Percentiles rank a stretch among this genome's conserved stretches.
These are phyloP conservation scores for Toxotes jaculatrix DNA, from an alignment of 2,113 vertebrate species.

Conservation along the genomic window DNA sequence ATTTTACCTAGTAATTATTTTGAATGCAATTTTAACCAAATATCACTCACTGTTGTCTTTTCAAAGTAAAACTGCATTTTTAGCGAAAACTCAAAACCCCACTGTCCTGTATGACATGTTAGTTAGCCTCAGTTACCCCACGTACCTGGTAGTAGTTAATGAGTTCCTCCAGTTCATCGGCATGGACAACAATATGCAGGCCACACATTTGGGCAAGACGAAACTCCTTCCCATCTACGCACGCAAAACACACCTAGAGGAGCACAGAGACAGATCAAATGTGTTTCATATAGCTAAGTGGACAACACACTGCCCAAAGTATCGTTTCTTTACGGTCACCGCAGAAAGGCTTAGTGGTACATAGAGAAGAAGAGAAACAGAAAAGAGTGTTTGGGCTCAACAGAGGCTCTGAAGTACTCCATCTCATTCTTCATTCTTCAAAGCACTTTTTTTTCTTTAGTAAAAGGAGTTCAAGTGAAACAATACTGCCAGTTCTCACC, in stretches of 20 bases:
- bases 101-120: neutral
- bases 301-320: neutral
- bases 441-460: neutral
- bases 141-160: slow-evolving; percentile 99
- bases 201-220: slow-evolving; percentile 99
- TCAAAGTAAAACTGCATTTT: neutral
- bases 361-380: no score
- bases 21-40: neutral
- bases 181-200: slow-evolving; percentile 98
- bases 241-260: slow-evolving; percentile 96
- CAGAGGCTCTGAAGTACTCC: no score
- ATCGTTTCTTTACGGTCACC: neutral
- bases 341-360: neutral
- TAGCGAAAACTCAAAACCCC: neutral
- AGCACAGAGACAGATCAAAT: slow-evolving; percentile 8
- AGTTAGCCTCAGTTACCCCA: neutral
- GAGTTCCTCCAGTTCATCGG: slow-evolving; percentile 97
- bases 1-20: neutral
- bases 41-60: neutral
- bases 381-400: no score
- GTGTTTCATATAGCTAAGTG: neutral
- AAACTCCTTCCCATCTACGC: slow-evolving; percentile 98
- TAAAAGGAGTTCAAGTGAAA: neutral
- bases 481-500: slow-evolving; percentile 75
- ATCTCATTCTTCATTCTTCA: no score